These are phyloP conservation scores for Cydia strobilella DNA, from an alignment of 1,140 invertebrate species.

Conservation along the genomic window DNA sequence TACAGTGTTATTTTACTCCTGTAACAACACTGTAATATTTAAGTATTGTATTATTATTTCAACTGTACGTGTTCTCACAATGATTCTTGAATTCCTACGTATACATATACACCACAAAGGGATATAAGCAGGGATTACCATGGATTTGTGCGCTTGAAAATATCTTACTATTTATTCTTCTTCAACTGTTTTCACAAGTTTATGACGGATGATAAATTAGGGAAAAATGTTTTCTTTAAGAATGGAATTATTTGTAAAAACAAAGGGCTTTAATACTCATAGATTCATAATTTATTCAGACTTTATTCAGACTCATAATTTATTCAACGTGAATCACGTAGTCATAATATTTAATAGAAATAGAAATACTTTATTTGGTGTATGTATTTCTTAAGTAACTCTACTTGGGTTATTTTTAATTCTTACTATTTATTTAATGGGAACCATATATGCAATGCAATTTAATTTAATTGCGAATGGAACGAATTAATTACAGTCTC, in stretches of 20 bases:
- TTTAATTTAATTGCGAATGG: too few relatives aligned
- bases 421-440: too few relatives aligned
- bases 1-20: too few relatives aligned
- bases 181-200: conserved; percentile 51
- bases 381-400: not conserved
- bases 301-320: not conserved
- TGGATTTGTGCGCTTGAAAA: conserved; percentile 51
- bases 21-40: too few relatives aligned
- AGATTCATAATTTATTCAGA: conserved; percentile 3
- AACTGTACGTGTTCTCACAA: not conserved
- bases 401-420: too few relatives aligned
- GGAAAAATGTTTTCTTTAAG: conserved; percentile 34
- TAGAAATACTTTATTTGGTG: too few relatives aligned
- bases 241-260: conserved; percentile 29
- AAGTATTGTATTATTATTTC: conserved; percentile 4
- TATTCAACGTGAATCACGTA: not conserved
- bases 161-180: conserved; percentile 50
- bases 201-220: conserved; percentile 36
- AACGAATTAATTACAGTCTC: too few relatives aligned
- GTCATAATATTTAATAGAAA: too few relatives aligned
- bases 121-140: conserved; percentile 50
- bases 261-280: conserved; percentile 7
- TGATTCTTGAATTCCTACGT: not conserved
- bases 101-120: conserved; percentile 33
- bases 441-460: too few relatives aligned